Percentiles rank a stretch among this genome's conserved stretches.
Evolutionary conservation across 2,797 vertebrate genomes (phyloP).

Genomic region (Poeciliopsis infans): DNA sequence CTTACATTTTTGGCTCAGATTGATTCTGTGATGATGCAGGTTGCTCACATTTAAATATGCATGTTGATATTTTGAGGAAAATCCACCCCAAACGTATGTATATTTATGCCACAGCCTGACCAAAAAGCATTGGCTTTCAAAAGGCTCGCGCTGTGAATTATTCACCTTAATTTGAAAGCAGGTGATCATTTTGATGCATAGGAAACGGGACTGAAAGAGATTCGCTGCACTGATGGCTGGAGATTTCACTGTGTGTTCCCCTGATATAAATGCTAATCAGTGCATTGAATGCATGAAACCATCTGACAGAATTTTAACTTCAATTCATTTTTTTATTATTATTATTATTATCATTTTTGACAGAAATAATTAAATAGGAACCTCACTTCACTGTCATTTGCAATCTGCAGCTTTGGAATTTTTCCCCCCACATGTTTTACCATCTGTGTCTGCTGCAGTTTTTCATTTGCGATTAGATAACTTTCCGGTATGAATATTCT

Average conservation of each 20-base stretch:
- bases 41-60: background rate
- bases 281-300: background rate
- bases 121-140: background rate
- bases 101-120: background rate
- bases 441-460: background rate
- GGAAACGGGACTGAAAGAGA: background rate
- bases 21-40: background rate
- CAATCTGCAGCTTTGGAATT: background rate
- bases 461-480: background rate
- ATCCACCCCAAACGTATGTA: background rate
- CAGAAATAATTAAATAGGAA: background rate
- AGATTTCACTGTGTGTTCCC: background rate
- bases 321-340: background rate
- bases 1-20: background rate
- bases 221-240: background rate
- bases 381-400: background rate
- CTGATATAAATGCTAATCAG: background rate
- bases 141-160: background rate
- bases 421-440: background rate
- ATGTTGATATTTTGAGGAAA: background rate
- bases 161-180: background rate
- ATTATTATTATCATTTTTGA: background rate
- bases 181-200: background rate
- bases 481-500: too few relatives aligned
- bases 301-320: background rate